phyloP scores from a whole-genome alignment of 2,888 invertebrate genomes.

The Lasioglossum vierecki region DNA sequence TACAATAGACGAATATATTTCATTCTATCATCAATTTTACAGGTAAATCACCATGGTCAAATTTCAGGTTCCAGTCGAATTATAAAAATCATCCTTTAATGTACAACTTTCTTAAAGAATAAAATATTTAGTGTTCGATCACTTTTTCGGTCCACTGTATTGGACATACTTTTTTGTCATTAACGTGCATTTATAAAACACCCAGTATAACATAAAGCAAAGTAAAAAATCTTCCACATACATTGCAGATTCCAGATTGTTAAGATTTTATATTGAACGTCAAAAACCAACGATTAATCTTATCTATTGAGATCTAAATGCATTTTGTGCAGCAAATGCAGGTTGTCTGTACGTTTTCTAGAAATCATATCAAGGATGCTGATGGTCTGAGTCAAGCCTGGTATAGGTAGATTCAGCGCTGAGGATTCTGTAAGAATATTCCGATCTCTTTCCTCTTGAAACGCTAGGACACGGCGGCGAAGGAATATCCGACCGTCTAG shows the following conservation, averaged over 20 bases:
- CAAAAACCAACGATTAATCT: not conserved
- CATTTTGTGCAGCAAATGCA: not conserved
- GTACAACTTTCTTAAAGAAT: not conserved
- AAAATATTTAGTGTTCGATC: too few species aligned
- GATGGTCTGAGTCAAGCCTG: not conserved
- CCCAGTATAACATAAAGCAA: too few species aligned
- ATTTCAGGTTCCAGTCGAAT: not conserved
- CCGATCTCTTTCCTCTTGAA: not conserved
- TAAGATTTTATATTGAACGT: not conserved
- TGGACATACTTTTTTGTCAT: too few species aligned
- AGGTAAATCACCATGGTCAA: not conserved
- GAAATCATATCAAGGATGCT: not conserved
- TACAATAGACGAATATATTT: not conserved
- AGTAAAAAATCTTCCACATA: too few species aligned
- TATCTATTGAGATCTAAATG: not conserved
- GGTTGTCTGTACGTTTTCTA: not conserved
- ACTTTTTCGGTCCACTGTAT: too few species aligned
- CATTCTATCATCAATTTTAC: not conserved
- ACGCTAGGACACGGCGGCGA: not conserved
- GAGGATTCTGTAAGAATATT: not conserved
- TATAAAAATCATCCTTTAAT: not conserved
- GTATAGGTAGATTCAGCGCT: not conserved
- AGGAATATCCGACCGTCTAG: constrained; percentile 6
- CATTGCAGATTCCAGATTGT: not conserved
- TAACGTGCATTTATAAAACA: not conserved